Percentiles rank a stretch among this genome's conserved stretches.
Conservation (phyloP, 2,797 vertebrate genomes). For the Dicrostonyx torquatus region DNA sequence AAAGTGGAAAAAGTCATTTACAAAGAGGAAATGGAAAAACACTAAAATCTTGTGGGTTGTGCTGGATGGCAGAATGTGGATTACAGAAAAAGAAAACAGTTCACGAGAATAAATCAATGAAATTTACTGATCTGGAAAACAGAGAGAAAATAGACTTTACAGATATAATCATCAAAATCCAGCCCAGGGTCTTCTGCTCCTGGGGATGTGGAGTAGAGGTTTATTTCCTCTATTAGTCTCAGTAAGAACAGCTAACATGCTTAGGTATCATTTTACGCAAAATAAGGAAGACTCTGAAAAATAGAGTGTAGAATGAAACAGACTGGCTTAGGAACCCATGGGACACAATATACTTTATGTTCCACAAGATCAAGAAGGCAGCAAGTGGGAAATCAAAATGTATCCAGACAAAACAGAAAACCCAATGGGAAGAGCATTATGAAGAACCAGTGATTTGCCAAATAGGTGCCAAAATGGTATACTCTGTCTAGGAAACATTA, state of each 20-base stretch:
- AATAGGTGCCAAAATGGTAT: background rate
- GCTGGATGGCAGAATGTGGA: background rate
- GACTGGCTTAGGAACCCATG: background rate
- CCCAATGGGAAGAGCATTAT: background rate
- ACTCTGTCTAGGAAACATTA: background rate
- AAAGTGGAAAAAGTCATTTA: background rate
- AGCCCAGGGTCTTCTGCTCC: background rate
- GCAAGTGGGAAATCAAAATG: background rate
- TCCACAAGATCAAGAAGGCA: background rate
- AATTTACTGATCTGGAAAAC: background rate
- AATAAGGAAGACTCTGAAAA: background rate
- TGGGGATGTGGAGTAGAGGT: background rate
- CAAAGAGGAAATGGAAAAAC: background rate
- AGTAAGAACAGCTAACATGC: background rate
- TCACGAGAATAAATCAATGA: background rate
- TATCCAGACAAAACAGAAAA: background rate
- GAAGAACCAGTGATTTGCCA: background rate
- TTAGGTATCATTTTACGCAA: background rate
- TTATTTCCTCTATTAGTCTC: background rate
- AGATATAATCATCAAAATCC: background rate
- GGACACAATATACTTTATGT: background rate
- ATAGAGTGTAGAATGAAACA: background rate
- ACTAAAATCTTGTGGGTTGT: background rate
- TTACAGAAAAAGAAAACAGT: background rate
- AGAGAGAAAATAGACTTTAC: background rate